These are phyloP conservation scores for Wasmannia auropunctata DNA, from an alignment of 1,140 invertebrate species.

Conservation along the genomic window DNA sequence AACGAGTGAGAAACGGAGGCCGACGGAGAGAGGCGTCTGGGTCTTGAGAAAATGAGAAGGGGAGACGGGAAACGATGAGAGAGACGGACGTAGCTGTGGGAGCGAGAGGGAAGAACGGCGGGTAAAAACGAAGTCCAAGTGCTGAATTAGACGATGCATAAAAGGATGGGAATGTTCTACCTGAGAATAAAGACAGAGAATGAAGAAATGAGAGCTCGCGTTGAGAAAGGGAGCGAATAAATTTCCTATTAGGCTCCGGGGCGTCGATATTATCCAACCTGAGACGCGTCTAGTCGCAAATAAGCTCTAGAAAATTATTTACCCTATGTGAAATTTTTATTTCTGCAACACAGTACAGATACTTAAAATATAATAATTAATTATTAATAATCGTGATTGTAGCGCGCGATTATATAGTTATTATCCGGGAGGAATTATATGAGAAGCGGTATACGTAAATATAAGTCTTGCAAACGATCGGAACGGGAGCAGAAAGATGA, in stretches of 20 bases:
- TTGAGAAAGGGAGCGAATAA: slow-evolving; percentile 27
- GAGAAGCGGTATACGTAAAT: neutral
- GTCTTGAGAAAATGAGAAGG: slow-evolving; percentile 54
- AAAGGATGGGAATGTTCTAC: slow-evolving; percentile 41
- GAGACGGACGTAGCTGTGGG: slow-evolving; percentile 8
- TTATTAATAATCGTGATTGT: neutral
- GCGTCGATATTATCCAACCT: slow-evolving; percentile 1
- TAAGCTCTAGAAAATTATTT: neutral
- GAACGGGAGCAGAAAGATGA: neutral
- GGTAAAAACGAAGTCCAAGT: slow-evolving; percentile 46
- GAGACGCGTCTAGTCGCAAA: neutral
- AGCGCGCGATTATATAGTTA: neutral
- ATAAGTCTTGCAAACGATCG: neutral
- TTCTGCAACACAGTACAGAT: too few relatives aligned
- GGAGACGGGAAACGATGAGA: slow-evolving; percentile 35
- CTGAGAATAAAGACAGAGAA: slow-evolving; percentile 39
- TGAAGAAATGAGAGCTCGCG: slow-evolving; percentile 44
- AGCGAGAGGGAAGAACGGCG: neutral
- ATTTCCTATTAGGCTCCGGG: neutral
- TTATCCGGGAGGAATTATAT: neutral
- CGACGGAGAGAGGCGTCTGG: slow-evolving; percentile 32
- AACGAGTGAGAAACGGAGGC: slow-evolving; percentile 52
- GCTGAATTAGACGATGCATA: slow-evolving; percentile 60
- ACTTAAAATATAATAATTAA: too few relatives aligned
- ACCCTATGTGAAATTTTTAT: neutral